Evolutionary conservation across 2,797 vertebrate genomes (phyloP).

Genomic region (Lophotriccus pileatus): DNA sequence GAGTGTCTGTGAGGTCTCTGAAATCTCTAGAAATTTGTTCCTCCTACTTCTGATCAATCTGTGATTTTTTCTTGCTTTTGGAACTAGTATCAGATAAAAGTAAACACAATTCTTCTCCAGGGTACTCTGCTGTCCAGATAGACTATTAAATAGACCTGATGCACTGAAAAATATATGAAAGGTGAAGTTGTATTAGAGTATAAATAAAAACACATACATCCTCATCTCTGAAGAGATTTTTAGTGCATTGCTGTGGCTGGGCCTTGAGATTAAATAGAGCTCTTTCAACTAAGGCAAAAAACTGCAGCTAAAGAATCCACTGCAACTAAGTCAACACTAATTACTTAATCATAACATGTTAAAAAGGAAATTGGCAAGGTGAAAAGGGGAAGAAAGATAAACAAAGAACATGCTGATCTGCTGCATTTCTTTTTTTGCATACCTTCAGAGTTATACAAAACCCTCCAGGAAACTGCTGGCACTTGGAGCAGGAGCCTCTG

Average conservation of each 20-base stretch:
- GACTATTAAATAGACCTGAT: neutral
- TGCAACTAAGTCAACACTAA: neutral
- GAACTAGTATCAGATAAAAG: constrained; percentile 24
- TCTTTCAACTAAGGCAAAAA: neutral
- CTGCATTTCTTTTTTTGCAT: neutral
- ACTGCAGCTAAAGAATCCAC: neutral
- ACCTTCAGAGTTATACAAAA: neutral
- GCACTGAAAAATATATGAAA: neutral
- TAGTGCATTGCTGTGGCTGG: neutral
- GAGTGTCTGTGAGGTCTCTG: neutral
- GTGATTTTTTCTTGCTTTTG: neutral
- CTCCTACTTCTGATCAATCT: neutral
- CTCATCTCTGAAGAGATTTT: neutral
- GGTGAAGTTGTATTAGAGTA: constrained; percentile 17
- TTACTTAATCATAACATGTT: neutral
- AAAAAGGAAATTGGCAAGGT: neutral
- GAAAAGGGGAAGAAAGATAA: neutral
- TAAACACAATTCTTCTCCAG: neutral
- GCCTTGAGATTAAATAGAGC: neutral
- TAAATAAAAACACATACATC: constrained; percentile 38
- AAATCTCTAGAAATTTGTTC: neutral
- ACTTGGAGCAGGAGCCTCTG: neutral
- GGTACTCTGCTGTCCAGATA: neutral
- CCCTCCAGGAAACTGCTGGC: neutral
- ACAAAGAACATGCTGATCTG: neutral